Conservation (phyloP, 1,140 invertebrate genomes). For the Drosophila willistoni region DNA sequence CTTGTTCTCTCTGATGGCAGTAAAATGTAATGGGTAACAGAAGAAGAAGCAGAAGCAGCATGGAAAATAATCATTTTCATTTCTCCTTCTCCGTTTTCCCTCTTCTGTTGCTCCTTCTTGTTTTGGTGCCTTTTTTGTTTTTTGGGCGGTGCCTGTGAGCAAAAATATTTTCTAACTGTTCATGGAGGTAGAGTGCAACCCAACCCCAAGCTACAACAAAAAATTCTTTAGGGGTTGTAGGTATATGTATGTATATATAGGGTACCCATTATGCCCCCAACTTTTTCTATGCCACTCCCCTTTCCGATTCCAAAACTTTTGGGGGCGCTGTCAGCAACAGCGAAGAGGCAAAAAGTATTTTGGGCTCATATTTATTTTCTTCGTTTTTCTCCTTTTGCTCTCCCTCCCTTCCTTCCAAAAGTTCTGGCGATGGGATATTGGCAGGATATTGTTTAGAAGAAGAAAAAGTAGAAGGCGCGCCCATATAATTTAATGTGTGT, state of each 20-base stretch:
- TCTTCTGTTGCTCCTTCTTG: not conserved
- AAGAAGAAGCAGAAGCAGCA: slow-evolving; percentile 40
- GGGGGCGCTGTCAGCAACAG: slow-evolving; percentile 51
- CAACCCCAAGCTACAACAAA: not conserved
- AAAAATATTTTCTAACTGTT: slow-evolving; percentile 68
- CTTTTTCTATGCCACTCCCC: not conserved
- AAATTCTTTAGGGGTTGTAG: slow-evolving; percentile 19
- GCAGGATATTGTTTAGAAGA: slow-evolving; percentile 44
- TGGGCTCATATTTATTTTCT: slow-evolving; percentile 56
- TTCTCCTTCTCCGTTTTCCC: slow-evolving; percentile 26
- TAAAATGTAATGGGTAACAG: slow-evolving; percentile 73
- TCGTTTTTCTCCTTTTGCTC: not conserved
- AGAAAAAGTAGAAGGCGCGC: slow-evolving; percentile 52
- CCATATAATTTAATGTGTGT: slow-evolving; percentile 75
- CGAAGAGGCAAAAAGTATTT: slow-evolving; percentile 51
- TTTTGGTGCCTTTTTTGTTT: slow-evolving; percentile 30
- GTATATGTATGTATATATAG: slow-evolving; percentile 9
- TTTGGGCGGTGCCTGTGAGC: slow-evolving; percentile 68
- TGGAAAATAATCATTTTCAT: slow-evolving; percentile 75
- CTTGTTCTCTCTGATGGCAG: slow-evolving; percentile 47
- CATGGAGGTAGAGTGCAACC: not conserved
- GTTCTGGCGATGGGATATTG: slow-evolving; percentile 44
- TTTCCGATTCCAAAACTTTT: not conserved
- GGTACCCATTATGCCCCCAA: not conserved
- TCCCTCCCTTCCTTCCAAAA: not conserved